phyloP scores from a whole-genome alignment of 2,797 vertebrate species.

The Apogon hyalosoma region DNA sequence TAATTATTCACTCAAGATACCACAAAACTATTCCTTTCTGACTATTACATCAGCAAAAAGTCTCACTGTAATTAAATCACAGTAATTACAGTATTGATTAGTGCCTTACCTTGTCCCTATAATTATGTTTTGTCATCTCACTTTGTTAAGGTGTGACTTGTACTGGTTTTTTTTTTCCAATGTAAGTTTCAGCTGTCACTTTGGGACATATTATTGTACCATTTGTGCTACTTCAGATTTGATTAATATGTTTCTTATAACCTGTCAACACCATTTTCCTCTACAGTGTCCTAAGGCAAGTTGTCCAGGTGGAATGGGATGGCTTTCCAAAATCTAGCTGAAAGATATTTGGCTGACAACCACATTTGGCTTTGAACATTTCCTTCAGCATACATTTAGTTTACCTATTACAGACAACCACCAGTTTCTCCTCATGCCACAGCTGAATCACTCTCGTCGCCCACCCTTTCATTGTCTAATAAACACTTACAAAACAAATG shows the following conservation, averaged over 20 bases:
- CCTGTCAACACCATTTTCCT: slow-evolving; percentile 41
- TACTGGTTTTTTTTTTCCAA: slow-evolving; percentile 21
- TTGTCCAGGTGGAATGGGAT: slow-evolving; percentile 35
- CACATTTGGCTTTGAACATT: slow-evolving; percentile 46
- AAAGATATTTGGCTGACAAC: slow-evolving; percentile 36
- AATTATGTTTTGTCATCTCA: slow-evolving; percentile 1
- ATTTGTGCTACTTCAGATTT: slow-evolving; percentile 31
- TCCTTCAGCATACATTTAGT: slow-evolving; percentile 53
- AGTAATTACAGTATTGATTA: not conserved
- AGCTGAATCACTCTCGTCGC: slow-evolving; percentile 54
- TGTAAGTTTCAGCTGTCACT: slow-evolving; percentile 24
- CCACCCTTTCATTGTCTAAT: slow-evolving; percentile 65
- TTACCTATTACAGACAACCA: slow-evolving; percentile 59
- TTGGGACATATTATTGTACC: slow-evolving; percentile 7
- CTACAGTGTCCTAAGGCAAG: slow-evolving; percentile 35
- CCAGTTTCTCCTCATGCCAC: slow-evolving; percentile 58
- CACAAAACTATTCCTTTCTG: slow-evolving; percentile 15
- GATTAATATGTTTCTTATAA: slow-evolving; percentile 32
- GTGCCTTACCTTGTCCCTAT: slow-evolving; percentile 5
- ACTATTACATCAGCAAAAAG: not conserved
- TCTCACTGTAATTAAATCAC: not conserved
- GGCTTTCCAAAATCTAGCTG: slow-evolving; percentile 48
- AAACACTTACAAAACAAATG: slow-evolving; percentile 72
- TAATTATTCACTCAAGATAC: slow-evolving; percentile 37
- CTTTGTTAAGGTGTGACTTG: slow-evolving; percentile 21